Evolutionary conservation across 1,140 invertebrate species (phyloP), one percentile per base, ranked within the genome.

Genomic region (Nasonia vitripennis): DNA sequence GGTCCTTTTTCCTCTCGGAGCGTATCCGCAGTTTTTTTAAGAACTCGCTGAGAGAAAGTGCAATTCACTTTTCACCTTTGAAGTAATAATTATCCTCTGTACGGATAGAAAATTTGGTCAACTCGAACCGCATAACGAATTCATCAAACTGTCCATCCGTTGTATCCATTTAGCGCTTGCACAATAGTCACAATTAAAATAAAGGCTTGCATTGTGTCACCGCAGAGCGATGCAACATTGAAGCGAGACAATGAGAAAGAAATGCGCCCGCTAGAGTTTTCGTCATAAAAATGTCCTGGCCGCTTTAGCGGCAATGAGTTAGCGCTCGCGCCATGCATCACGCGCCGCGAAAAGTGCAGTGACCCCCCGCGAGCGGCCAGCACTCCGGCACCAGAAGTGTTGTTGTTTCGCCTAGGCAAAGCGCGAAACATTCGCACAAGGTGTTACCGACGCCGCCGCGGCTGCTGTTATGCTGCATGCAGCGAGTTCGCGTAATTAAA

Each of bases 401-500:
- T 78, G 37, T 78, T 78, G 78, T 84, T 78, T 78, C 37, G 20
- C 48, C 68, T 84, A 74, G 55, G 83, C 77, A 78, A 84, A 71
- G 75, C 73, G 77, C 41, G 37, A 51, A 78, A 71, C 74, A 78
- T 84, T 84, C 77, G 62, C 14, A 73, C 75, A 77, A 77, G 78
- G 45, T 80, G 31, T n/a, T 81, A 12, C 55, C 31, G 7, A 11
- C 48, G 48, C 51, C 62, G n/a, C 37, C n/a, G 74, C 5, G 77
- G 48, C 51, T 78, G n/a, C 37, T n/a, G 74, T n/a, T 75, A 11
- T 9, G 62, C 1, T 75, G 34, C 27, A 67, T 27, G 27, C 31
- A 68, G 34, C 34, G 34, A 75, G 37, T 75, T 73, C 23, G 23
- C 73, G 79, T 81, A 86, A 86, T 86, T 80, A 84, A 86, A 86